A percentile compares a stretch with the other conserved stretches of the same genome.
phyloP scores from a whole-genome alignment of 2,797 vertebrate species.

The Pagetopsis macropterus region DNA sequence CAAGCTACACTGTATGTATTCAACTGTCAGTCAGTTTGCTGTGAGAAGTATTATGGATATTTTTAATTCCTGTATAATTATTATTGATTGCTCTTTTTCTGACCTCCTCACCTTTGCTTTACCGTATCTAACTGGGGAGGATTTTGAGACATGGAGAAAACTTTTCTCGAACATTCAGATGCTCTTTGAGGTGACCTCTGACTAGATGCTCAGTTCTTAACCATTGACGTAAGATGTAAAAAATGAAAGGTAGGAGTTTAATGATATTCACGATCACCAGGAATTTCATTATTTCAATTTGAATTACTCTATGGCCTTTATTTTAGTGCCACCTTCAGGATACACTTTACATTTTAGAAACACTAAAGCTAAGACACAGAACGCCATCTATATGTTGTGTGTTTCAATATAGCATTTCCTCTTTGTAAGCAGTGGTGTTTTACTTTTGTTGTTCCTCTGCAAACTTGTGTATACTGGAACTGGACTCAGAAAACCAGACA shows the following conservation, averaged over 20 bases:
- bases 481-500: constrained; percentile 40
- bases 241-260: background rate
- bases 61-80: background rate
- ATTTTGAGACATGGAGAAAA: background rate
- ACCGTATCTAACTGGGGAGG: background rate
- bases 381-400: background rate
- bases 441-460: constrained; percentile 28
- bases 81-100: constrained; percentile 20
- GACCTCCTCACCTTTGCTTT: constrained; percentile 20
- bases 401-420: background rate
- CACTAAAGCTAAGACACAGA: background rate
- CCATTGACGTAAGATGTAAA: background rate
- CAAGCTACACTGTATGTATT: background rate
- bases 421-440: background rate
- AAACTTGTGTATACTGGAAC: constrained; percentile 25
- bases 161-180: background rate
- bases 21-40: background rate
- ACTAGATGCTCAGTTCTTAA: background rate
- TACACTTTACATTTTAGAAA: background rate
- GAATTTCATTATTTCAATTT: background rate
- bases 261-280: background rate
- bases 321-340: background rate
- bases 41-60: constrained; percentile 1
- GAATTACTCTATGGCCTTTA: background rate
- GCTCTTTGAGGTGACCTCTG: background rate